These are phyloP conservation scores for Agrotis segetum DNA, from an alignment of 2,888 invertebrate genomes.

Conservation along the genomic window DNA sequence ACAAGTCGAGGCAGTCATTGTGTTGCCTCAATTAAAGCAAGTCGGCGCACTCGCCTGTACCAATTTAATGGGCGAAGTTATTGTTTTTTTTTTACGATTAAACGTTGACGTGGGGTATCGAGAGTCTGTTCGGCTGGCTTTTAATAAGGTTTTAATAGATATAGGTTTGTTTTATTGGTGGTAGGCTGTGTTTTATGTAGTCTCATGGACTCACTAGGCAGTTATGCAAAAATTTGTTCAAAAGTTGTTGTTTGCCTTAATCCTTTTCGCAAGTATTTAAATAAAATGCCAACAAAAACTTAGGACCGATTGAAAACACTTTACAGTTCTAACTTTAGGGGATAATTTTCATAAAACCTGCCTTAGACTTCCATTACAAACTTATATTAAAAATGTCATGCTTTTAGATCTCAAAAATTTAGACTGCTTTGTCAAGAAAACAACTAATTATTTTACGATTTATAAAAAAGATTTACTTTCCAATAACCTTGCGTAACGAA, in stretches of 20 bases:
- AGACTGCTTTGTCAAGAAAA: too few species aligned
- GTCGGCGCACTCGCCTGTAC: conserved; percentile 83
- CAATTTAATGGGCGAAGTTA: conserved; percentile 88
- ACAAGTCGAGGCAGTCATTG: conserved; percentile 72
- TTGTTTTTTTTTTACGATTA: conserved; percentile 80
- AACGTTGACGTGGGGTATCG: conserved; percentile 63
- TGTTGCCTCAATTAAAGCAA: conserved; percentile 84
- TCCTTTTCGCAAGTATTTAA: too few species aligned
- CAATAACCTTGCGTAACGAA: neutral
- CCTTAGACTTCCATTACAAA: too few species aligned
- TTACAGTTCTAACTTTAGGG: too few species aligned
- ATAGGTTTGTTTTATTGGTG: conserved; percentile 41
- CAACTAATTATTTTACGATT: too few species aligned
- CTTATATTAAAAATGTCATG: too few species aligned
- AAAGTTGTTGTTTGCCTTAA: neutral
- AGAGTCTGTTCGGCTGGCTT: conserved; percentile 51
- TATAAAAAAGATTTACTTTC: too few species aligned
- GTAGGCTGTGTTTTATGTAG: neutral
- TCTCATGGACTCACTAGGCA: neutral
- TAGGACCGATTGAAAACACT: too few species aligned
- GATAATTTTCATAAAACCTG: too few species aligned
- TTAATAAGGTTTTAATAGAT: conserved; percentile 60
- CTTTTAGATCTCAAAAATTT: too few species aligned
- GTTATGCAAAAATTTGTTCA: neutral
- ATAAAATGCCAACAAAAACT: too few species aligned